These are phyloP conservation scores for Merodon equestris DNA, from an alignment of 2,888 invertebrate species.

Conservation along the genomic window DNA sequence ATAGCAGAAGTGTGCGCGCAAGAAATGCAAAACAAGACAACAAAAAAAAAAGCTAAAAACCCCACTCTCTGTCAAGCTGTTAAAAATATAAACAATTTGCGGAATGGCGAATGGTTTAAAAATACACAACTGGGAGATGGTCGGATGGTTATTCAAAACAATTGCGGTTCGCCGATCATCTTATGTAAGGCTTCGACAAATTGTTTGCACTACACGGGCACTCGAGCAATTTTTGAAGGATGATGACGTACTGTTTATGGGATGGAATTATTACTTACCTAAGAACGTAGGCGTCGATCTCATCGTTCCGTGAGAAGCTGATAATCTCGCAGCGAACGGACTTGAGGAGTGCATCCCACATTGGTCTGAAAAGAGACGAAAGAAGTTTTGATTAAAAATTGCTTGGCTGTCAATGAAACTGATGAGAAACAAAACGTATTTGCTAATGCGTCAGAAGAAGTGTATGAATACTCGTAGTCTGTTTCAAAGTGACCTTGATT, in stretches of 20 bases:
- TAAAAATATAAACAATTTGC: too few relatives aligned
- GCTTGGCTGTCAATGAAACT: too few relatives aligned
- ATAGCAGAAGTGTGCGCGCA: not conserved
- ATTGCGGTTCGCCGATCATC: not conserved
- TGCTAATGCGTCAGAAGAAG: too few relatives aligned
- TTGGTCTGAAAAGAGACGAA: constrained; percentile 83
- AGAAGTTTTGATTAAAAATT: constrained; percentile 16
- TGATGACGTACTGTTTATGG: too few relatives aligned
- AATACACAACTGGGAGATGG: constrained; percentile 13
- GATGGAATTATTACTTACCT: constrained; percentile 83
- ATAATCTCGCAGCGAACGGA: constrained; percentile 96
- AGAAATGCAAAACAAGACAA: not conserved
- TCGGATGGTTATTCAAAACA: constrained; percentile 30
- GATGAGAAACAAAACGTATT: too few relatives aligned
- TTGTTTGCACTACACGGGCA: too few relatives aligned
- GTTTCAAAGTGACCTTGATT: too few relatives aligned
- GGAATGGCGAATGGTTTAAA: constrained; percentile 8
- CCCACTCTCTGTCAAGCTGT: too few relatives aligned
- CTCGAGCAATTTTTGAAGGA: too few relatives aligned
- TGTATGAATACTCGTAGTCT: too few relatives aligned
- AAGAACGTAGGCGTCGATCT: constrained; percentile 95
- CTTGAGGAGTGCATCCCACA: constrained; percentile 92
- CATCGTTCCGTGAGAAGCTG: constrained; percentile 91
- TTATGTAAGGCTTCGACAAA: too few relatives aligned
- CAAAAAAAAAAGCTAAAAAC: constrained; percentile 17